phyloP scores from a whole-genome alignment of 2,888 invertebrate species.

The Campaea margaritaria region DNA sequence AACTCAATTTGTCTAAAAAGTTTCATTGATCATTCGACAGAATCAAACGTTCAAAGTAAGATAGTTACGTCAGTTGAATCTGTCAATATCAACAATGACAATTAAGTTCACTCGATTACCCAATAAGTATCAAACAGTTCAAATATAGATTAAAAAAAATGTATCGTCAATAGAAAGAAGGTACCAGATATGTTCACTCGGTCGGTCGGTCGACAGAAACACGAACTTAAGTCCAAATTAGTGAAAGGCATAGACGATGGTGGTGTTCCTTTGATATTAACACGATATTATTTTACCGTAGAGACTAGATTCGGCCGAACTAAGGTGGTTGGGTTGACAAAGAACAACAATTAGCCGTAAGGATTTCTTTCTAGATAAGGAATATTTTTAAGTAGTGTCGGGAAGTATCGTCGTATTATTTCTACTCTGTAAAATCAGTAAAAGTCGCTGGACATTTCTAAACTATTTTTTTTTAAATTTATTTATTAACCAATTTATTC shows the following conservation, averaged over 20 bases:
- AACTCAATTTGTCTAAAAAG: too few relatives aligned
- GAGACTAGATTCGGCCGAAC: conserved; percentile 4
- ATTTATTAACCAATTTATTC: too few relatives aligned
- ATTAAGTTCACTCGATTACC: neutral
- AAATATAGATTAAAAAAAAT: too few relatives aligned
- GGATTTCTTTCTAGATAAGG: neutral
- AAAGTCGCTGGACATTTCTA: neutral
- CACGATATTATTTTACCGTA: conserved; percentile 14
- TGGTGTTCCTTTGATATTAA: conserved; percentile 15
- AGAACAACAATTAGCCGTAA: conserved; percentile 14
- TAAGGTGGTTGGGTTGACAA: conserved; percentile 2
- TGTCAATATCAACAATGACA: too few relatives aligned
- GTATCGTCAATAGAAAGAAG: neutral
- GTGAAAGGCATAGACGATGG: conserved; percentile 12
- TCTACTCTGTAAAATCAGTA: neutral
- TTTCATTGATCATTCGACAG: too few relatives aligned
- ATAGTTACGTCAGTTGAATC: too few relatives aligned
- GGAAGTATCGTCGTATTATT: conserved; percentile 12
- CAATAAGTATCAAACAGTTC: neutral
- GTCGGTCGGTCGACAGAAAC: conserved; percentile 1
- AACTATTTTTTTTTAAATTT: too few relatives aligned
- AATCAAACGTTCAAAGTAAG: too few relatives aligned
- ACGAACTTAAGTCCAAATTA: conserved; percentile 4
- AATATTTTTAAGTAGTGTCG: neutral
- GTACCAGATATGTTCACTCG: conserved; percentile 1